Conservation (phyloP, 2,797 vertebrate species). For the Dipus sagitta region DNA sequence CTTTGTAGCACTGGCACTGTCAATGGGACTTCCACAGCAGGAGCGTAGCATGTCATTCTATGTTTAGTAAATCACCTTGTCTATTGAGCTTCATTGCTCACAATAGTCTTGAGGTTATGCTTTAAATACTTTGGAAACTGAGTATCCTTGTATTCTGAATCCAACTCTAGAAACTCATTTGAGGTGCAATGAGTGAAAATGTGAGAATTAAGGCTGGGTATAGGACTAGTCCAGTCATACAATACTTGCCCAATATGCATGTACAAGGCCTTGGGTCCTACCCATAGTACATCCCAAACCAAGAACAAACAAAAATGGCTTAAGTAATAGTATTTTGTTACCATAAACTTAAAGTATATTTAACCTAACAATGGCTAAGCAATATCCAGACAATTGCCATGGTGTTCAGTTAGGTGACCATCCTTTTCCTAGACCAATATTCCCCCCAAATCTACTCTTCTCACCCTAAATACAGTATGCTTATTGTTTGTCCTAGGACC, state of each 20-base stretch:
- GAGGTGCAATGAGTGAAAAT: conserved; percentile 29
- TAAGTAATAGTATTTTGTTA: conserved; percentile 48
- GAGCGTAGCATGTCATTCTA: neutral
- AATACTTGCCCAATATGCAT: neutral
- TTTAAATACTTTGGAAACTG: conserved; percentile 64
- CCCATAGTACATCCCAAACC: neutral
- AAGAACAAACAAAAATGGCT: neutral
- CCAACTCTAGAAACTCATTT: conserved; percentile 49
- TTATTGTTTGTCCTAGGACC: conserved; percentile 55
- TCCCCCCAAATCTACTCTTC: conserved; percentile 41
- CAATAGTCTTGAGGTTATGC: conserved; percentile 46
- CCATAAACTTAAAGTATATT: conserved; percentile 53
- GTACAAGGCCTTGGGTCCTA: neutral
- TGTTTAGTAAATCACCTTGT: conserved; percentile 20
- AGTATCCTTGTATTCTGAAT: conserved; percentile 52
- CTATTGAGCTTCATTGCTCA: conserved; percentile 25
- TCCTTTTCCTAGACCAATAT: neutral
- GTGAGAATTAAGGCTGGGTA: conserved; percentile 22
- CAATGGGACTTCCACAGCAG: neutral
- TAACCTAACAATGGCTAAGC: conserved; percentile 35
- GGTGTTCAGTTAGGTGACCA: conserved; percentile 14
- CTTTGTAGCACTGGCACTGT: neutral
- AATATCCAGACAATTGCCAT: conserved; percentile 16
- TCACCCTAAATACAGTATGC: neutral
- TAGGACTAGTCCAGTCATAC: neutral